Evolutionary conservation across 1,140 invertebrate species (phyloP), one percentile per base, ranked within the genome.

Genomic region (Proales similis): DNA sequence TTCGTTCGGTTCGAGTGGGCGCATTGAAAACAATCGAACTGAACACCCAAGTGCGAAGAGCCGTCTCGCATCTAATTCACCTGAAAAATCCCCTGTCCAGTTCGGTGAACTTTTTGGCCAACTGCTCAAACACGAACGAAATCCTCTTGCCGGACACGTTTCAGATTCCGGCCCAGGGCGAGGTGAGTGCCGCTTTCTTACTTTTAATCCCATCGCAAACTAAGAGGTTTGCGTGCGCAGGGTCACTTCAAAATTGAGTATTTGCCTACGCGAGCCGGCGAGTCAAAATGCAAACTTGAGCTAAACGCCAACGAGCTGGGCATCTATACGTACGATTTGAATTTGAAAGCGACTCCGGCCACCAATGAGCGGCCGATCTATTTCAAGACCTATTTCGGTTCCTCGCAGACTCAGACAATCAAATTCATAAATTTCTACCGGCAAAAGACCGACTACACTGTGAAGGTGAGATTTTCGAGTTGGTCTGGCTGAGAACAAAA

Each of bases 361-460:
- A 67, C 68, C 2, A 70, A 72, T 22, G 75, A 77, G 67, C 71
- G 70, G 48, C 68, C 72, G 0, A 63, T 76, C 2, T 71, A 74
- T 63, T 74, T 76, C 64, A 65, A 69, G 3, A 71, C 70, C 9
- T 66, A 67, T 30, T 68, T 77, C 3, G 75, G 75, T 19, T 67
- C 68, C 20, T 69, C 48, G 20, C 70, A 73, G 46, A 64, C 67
- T 19, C 70, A 71, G 53, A 48, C 68, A 1, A 73, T 70, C 17
- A 73, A 71, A 47, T 76, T 77, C 66, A 63, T 72, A 1, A 77
- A 76, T 68, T 76, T 71, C 67, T 70, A 72, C 32, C 74, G 74
- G 66, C 69, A 71, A 64, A 77, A 75, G 65, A 72, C 74, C 29
- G 75, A 77, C 63, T 77, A 76, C 53, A 53, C 68, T 26, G 76